A percentile compares a stretch with the other conserved stretches of the same genome.
Evolutionary conservation across 2,797 vertebrate genomes (phyloP).

Genomic region (Channallabes apus): DNA sequence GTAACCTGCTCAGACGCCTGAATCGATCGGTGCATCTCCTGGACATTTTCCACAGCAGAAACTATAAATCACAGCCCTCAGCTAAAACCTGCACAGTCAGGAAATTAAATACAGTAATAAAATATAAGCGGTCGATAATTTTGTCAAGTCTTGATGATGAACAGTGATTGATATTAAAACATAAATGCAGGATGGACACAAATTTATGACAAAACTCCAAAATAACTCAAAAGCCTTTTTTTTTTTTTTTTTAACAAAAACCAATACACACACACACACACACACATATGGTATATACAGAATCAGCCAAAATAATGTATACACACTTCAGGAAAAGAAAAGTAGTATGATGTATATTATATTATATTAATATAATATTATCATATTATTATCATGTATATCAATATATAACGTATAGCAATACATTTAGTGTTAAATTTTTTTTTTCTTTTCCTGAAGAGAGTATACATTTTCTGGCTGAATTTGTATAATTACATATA

Average conservation of each 20-base stretch:
- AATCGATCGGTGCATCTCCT: conserved; percentile 1
- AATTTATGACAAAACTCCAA: not conserved
- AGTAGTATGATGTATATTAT: no score
- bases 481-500: not conserved
- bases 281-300: no score
- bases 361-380: no score
- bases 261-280: not conserved
- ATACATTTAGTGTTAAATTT: no score
- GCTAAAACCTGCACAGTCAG: conserved; percentile 26
- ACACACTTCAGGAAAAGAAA: no score
- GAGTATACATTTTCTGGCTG: no score
- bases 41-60: conserved; percentile 8
- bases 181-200: not conserved
- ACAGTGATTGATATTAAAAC: not conserved
- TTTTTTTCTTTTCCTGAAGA: no score
- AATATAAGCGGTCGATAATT: conserved; percentile 12
- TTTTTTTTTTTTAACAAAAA: no score
- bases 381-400: no score
- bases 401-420: no score
- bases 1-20: not conserved
- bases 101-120: conserved; percentile 48
- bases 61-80: conserved; percentile 14
- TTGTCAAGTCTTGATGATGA: not conserved
- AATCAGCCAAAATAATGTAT: no score
- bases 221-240: no score